Conservation (phyloP, 2,113 vertebrate genomes). For the Heteronetta atricapilla region DNA sequence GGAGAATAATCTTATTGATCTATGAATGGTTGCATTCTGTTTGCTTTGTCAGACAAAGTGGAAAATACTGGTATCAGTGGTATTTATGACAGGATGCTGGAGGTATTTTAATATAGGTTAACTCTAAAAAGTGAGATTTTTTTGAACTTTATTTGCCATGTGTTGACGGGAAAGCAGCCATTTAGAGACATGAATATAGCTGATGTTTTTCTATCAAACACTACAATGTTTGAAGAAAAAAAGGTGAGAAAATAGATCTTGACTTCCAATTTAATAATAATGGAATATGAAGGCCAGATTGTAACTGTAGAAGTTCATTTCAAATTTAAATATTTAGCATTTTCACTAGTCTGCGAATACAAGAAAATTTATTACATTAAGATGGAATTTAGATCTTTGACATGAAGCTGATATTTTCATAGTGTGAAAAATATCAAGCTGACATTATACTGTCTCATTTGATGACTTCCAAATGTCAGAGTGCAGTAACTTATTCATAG, state of each 20-base stretch:
- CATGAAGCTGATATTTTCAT: constrained; percentile 77
- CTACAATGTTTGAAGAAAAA: neutral
- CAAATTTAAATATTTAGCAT: constrained; percentile 75
- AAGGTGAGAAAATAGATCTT: neutral
- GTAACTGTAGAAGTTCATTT: constrained; percentile 51
- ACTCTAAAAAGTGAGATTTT: neutral
- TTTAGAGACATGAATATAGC: neutral
- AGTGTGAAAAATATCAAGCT: constrained; percentile 79
- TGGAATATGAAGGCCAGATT: constrained; percentile 43
- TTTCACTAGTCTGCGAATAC: constrained; percentile 68
- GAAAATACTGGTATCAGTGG: neutral
- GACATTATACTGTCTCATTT: constrained; percentile 75
- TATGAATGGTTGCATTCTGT: neutral
- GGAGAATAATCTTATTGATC: neutral
- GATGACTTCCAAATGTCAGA: constrained; percentile 80
- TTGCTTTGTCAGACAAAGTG: neutral
- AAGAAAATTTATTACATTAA: constrained; percentile 71
- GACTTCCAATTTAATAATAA: constrained; percentile 55
- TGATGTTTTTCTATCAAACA: constrained; percentile 8
- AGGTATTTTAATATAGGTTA: neutral
- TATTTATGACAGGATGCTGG: neutral
- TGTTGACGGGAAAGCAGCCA: neutral
- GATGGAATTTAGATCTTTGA: constrained; percentile 73
- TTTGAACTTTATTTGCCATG: neutral
- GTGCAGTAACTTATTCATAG: constrained; percentile 69